Percentiles rank a stretch among this genome's conserved stretches.
These are phyloP conservation scores for Drosophila bocqueti DNA, from an alignment of 1,140 invertebrate species.

Conservation along the genomic window DNA sequence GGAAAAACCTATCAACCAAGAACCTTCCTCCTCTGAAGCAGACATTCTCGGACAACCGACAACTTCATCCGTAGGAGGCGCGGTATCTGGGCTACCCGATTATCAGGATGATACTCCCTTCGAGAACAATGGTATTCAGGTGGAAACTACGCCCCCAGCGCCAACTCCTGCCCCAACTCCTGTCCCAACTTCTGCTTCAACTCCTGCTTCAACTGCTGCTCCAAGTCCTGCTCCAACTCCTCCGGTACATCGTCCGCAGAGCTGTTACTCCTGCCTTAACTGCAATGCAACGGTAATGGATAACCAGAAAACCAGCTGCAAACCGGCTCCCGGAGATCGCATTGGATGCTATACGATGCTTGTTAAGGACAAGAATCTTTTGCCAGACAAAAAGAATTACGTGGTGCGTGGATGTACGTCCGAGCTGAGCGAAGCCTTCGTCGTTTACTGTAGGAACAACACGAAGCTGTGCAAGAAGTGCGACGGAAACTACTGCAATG, in stretches of 20 bases:
- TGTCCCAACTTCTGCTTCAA: background rate
- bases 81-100: background rate
- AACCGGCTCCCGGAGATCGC: background rate
- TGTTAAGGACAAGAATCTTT: background rate
- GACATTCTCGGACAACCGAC: background rate
- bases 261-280: constrained; percentile 28
- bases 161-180: background rate
- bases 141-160: background rate
- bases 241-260: background rate
- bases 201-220: background rate
- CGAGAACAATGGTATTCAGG: background rate
- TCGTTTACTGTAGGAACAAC: constrained; percentile 48
- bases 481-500: constrained; percentile 50
- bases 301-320: background rate
- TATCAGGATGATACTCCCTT: background rate
- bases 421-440: constrained; percentile 36
- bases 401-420: constrained; percentile 65
- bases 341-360: constrained; percentile 24
- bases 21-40: constrained; percentile 4
- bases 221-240: background rate
- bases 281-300: constrained; percentile 1
- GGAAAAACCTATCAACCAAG: background rate
- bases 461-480: constrained; percentile 52
- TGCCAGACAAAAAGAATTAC: constrained; percentile 42
- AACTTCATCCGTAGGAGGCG: background rate